A percentile compares a stretch with the other conserved stretches of the same genome.
These are phyloP conservation scores for Galago senegalensis DNA, from an alignment of 2,797 vertebrate species.

Conservation along the genomic window DNA sequence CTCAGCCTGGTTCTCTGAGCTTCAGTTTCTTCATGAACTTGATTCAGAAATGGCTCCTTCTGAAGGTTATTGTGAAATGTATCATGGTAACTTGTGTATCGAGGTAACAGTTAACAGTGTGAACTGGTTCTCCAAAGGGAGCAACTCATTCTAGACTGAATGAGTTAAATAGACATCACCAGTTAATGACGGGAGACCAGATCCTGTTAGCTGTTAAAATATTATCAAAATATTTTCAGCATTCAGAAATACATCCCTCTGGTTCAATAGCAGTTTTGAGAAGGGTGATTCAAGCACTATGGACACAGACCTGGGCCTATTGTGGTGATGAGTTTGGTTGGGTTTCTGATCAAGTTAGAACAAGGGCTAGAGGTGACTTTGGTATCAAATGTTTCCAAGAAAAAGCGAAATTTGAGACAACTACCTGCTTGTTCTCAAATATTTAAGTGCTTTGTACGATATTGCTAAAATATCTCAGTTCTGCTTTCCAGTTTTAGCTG, in stretches of 20 bases:
- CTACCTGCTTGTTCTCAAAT: background rate
- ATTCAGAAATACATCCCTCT: background rate
- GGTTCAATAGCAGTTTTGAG: background rate
- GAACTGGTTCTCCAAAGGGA: background rate
- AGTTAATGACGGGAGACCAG: background rate
- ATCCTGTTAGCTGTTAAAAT: background rate
- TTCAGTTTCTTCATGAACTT: background rate
- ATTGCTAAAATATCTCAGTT: background rate
- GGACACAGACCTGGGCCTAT: background rate
- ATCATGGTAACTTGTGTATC: background rate
- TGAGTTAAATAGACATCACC: background rate
- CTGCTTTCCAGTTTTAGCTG: background rate
- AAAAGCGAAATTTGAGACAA: constrained; percentile 3
- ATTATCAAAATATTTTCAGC: background rate
- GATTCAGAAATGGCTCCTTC: background rate
- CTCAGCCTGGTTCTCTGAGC: background rate
- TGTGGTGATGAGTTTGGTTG: background rate
- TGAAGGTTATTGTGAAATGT: background rate
- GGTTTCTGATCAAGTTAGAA: background rate
- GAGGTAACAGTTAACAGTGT: too few species aligned
- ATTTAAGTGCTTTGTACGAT: background rate
- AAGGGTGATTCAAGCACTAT: background rate
- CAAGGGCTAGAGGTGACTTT: background rate
- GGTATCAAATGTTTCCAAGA: background rate
- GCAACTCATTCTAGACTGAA: background rate